phyloP scores from a whole-genome alignment of 2,888 invertebrate species.

The Geophilus truncorum region DNA sequence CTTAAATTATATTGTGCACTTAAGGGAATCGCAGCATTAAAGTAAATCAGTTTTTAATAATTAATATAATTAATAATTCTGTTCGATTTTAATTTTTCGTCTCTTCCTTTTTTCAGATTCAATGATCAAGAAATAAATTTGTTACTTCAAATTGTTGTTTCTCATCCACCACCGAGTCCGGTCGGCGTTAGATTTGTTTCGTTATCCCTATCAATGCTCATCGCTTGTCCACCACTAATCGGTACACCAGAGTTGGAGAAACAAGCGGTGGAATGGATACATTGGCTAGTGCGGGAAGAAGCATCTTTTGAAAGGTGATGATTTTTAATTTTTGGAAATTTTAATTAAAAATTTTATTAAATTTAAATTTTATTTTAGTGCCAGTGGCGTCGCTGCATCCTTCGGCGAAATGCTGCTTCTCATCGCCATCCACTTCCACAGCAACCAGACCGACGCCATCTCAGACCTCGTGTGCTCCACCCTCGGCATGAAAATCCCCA shows the following conservation, averaged over 20 bases:
- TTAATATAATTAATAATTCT: no score
- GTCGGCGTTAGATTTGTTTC: slow-evolving; percentile 91
- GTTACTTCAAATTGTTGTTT: slow-evolving; percentile 77
- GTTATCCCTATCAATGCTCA: slow-evolving; percentile 85
- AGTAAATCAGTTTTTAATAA: slow-evolving; percentile 52
- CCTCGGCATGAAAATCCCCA: slow-evolving; percentile 88
- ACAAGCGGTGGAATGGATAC: slow-evolving; percentile 82
- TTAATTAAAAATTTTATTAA: background rate
- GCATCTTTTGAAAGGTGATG: slow-evolving; percentile 73
- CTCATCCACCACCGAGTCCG: slow-evolving; percentile 80
- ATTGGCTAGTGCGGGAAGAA: slow-evolving; percentile 86
- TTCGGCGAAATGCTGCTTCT: slow-evolving; percentile 93
- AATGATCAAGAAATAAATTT: slow-evolving; percentile 86
- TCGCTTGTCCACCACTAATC: slow-evolving; percentile 85
- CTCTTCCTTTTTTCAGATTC: no score
- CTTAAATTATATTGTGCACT: slow-evolving; percentile 86
- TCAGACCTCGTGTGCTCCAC: slow-evolving; percentile 90
- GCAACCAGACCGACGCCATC: slow-evolving; percentile 86
- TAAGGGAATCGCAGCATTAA: slow-evolving; percentile 85
- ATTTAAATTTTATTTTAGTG: no score
- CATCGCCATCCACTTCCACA: slow-evolving; percentile 95
- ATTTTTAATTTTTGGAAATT: background rate
- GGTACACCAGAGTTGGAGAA: slow-evolving; percentile 72
- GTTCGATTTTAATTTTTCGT: no score
- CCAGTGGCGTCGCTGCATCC: slow-evolving; percentile 68